These are phyloP conservation scores for Cherax destructor DNA, from an alignment of 1,140 invertebrate genomes.

Conservation along the genomic window DNA sequence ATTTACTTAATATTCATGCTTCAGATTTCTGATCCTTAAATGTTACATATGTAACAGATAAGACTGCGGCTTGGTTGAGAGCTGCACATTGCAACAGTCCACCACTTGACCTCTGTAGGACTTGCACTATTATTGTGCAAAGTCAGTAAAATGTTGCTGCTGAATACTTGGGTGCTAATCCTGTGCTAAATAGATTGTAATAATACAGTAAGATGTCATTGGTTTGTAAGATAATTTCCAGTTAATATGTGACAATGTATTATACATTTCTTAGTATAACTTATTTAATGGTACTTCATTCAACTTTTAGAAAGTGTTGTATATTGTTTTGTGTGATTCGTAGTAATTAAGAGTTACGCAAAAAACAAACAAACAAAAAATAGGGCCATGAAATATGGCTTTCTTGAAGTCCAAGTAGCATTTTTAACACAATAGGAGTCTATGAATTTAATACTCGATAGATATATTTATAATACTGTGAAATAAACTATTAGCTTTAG, in stretches of 20 bases:
- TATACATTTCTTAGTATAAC: neutral
- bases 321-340: neutral
- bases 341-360: neutral
- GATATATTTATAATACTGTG: neutral
- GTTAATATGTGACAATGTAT: neutral
- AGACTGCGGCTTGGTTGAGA: neutral
- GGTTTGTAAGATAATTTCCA: conserved; percentile 10
- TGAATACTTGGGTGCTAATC: conserved; percentile 47
- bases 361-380: neutral
- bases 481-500: neutral
- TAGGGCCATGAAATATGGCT: neutral
- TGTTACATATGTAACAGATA: neutral
- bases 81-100: conserved; percentile 7
- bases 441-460: neutral
- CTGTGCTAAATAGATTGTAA: conserved; percentile 33
- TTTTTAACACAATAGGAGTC: neutral
- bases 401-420: neutral
- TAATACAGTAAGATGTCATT: conserved; percentile 8
- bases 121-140: conserved; percentile 1
- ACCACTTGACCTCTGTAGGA: conserved; percentile 3
- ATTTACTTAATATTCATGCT: neutral
- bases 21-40: neutral
- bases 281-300: neutral
- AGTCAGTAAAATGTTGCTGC: conserved; percentile 26
- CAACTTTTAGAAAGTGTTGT: neutral